Conservation (phyloP, 2,797 vertebrate species). For the Nyctibius grandis region DNA sequence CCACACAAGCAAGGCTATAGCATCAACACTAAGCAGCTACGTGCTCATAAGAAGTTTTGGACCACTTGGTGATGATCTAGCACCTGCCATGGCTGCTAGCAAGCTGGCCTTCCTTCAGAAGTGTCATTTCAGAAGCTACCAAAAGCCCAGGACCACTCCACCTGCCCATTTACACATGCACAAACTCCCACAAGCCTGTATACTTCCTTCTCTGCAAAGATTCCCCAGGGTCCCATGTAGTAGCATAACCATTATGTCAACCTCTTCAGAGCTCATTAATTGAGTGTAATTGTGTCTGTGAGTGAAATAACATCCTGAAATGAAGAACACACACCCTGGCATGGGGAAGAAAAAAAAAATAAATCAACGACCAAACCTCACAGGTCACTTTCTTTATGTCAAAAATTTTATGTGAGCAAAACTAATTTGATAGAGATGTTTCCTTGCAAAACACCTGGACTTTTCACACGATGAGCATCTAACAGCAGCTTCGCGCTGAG, state of each 20-base stretch:
- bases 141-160: background rate
- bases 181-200: background rate
- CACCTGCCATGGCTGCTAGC: background rate
- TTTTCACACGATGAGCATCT: background rate
- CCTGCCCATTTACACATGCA: background rate
- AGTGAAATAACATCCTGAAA: background rate
- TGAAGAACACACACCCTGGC: background rate
- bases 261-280: background rate
- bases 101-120: background rate
- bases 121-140: background rate
- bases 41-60: background rate
- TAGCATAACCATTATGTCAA: background rate
- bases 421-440: background rate
- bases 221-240: background rate
- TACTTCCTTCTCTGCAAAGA: background rate
- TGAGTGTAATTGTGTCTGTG: background rate
- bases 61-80: background rate
- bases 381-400: fast-evolving
- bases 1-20: background rate
- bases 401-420: background rate
- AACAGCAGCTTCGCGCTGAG: background rate
- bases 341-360: fast-evolving
- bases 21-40: background rate
- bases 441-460: background rate
- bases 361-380: background rate